These are phyloP conservation scores for Myotis brandtii DNA, from an alignment of 2,113 vertebrate genomes.

Conservation along the genomic window DNA sequence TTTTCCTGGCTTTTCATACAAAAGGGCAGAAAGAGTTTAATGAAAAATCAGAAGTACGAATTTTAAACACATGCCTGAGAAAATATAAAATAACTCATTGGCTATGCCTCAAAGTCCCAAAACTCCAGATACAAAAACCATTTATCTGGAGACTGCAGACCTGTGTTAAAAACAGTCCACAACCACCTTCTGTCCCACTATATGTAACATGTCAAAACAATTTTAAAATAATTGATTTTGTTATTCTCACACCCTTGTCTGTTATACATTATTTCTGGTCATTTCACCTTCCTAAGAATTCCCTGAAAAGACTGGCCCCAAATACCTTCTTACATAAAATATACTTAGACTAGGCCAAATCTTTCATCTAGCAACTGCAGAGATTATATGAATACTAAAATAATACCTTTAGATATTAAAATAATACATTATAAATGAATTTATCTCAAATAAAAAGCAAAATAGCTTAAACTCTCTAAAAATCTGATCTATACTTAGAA, in stretches of 20 bases:
- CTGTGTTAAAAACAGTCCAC: not conserved
- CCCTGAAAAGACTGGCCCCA: not conserved
- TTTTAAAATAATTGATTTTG: conserved; percentile 28
- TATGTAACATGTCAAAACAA: not conserved
- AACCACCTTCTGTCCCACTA: not conserved
- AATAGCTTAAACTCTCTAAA: conserved; percentile 28
- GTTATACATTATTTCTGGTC: not conserved
- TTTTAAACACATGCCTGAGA: conserved; percentile 33
- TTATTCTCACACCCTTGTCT: conserved; percentile 15
- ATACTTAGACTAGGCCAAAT: not conserved
- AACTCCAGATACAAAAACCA: not conserved
- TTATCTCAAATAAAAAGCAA: conserved; percentile 51
- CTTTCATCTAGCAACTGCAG: not conserved
- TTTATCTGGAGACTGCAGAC: not conserved
- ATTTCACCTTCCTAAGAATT: conserved; percentile 29
- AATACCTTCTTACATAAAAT: not conserved
- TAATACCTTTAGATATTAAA: not conserved
- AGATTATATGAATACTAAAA: not conserved
- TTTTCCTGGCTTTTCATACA: not conserved
- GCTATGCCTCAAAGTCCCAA: conserved; percentile 37
- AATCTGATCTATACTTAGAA: conserved; percentile 30
- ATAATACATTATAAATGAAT: conserved; percentile 2
- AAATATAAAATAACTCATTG: not conserved
- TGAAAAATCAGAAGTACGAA: not conserved
- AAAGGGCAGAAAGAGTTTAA: conserved; percentile 36